Evolutionary conservation across 2,888 invertebrate genomes (phyloP).

Genomic region (Embidobia sp.): DNA sequence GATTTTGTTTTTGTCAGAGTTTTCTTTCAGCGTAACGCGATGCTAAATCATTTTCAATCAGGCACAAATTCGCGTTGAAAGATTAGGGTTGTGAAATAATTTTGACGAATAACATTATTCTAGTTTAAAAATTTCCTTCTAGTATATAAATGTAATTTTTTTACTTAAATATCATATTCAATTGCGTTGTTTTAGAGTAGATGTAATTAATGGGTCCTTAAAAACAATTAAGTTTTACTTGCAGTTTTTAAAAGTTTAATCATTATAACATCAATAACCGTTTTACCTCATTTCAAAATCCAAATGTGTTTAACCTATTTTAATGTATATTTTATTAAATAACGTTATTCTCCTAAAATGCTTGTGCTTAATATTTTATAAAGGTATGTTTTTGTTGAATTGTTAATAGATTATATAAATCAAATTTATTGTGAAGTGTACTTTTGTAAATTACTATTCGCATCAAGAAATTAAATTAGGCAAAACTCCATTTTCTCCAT

Average conservation of each 20-base stretch:
- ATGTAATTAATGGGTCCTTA: slow-evolving; percentile 30
- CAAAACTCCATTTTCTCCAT: background rate
- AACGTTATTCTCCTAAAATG: no score
- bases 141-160: slow-evolving; percentile 20
- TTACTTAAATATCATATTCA: background rate
- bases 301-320: no score
- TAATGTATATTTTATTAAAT: no score
- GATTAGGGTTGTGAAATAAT: slow-evolving; percentile 4
- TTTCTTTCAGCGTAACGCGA: slow-evolving; percentile 47
- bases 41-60: slow-evolving; percentile 41
- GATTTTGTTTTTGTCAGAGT: slow-evolving; percentile 59
- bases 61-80: slow-evolving; percentile 14
- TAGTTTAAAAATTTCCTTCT: background rate
- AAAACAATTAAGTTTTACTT: no score
- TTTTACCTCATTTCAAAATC: no score
- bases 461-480: background rate
- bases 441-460: no score
- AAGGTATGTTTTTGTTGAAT: no score
- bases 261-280: no score
- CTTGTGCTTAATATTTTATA: no score
- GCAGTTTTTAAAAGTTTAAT: no score
- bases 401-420: no score
- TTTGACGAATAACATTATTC: slow-evolving; percentile 42
- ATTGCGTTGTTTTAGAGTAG: slow-evolving; percentile 14
- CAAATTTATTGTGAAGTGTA: no score